Evolutionary conservation across 2,797 vertebrate species (phyloP).

Genomic region (Melanotaenia parkinsoni): DNA sequence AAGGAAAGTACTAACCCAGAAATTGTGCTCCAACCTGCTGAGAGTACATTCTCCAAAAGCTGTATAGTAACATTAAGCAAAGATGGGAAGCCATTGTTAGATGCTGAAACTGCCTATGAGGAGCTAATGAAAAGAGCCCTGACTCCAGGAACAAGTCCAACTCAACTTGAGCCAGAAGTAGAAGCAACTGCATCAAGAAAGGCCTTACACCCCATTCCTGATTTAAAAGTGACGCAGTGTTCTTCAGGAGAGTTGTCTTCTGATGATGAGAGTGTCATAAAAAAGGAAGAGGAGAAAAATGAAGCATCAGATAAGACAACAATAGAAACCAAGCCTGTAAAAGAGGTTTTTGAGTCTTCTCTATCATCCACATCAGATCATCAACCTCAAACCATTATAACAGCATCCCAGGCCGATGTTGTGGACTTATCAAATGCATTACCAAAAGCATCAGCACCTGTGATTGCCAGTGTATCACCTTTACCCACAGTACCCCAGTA

Average conservation of each 20-base stretch:
- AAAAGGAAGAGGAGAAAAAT: conserved; percentile 76
- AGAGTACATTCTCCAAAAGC: conserved; percentile 83
- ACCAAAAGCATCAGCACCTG: conserved; percentile 59
- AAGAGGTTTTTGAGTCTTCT: conserved; percentile 42
- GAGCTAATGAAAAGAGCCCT: conserved; percentile 92
- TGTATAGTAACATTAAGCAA: conserved; percentile 78
- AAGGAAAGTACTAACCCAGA: conserved; percentile 84
- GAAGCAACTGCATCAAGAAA: conserved; percentile 79
- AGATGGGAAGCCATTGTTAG: conserved; percentile 90
- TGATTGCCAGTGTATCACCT: conserved; percentile 72
- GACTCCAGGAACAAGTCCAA: conserved; percentile 91
- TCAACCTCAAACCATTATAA: conserved; percentile 34
- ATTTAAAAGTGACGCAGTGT: conserved; percentile 97
- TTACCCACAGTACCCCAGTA: conserved; percentile 86
- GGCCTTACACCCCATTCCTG: conserved; percentile 91
- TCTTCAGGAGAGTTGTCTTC: conserved; percentile 94
- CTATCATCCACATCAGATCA: conserved; percentile 44
- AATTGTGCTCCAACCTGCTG: conserved; percentile 88
- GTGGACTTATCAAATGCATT: conserved; percentile 75
- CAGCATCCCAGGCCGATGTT: conserved; percentile 57
- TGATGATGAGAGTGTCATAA: conserved; percentile 89
- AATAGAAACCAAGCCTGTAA: conserved; percentile 48
- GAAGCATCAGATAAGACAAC: conserved; percentile 43
- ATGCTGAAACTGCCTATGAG: conserved; percentile 93
- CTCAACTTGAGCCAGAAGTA: conserved; percentile 77